phyloP scores from a whole-genome alignment of 2,113 vertebrate genomes.

The Hypocryptadius cinnamomeus region DNA sequence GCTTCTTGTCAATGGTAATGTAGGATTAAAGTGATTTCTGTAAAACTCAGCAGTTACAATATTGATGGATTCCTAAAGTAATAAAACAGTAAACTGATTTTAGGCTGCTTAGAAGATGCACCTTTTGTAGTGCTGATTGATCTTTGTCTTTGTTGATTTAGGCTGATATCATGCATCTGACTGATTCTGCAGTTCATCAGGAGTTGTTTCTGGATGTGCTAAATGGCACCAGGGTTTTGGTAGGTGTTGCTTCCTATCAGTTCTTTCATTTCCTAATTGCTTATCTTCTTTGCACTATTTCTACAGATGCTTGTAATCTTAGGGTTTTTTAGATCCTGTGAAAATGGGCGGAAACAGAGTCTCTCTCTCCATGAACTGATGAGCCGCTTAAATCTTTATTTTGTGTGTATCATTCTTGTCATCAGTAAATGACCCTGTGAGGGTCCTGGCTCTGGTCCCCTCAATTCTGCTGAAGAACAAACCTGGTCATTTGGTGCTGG shows the following conservation, averaged over 20 bases:
- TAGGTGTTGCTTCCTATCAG: slow-evolving; percentile 60
- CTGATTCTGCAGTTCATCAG: slow-evolving; percentile 73
- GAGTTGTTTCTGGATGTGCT: slow-evolving; percentile 92
- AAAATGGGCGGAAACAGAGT: neutral
- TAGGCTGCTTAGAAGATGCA: neutral
- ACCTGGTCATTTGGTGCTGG: neutral
- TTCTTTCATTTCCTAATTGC: neutral
- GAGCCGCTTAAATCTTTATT: neutral
- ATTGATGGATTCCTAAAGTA: neutral
- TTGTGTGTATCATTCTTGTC: neutral
- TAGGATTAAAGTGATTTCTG: neutral
- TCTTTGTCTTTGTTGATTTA: slow-evolving; percentile 31
- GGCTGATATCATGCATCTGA: slow-evolving; percentile 89
- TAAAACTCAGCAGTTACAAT: neutral
- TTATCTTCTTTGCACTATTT: neutral
- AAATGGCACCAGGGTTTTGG: slow-evolving; percentile 83
- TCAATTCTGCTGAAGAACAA: neutral
- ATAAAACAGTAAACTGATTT: neutral
- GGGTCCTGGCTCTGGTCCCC: neutral
- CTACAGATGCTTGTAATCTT: neutral
- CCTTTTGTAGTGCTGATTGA: neutral
- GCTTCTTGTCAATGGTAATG: neutral
- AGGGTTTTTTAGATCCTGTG: neutral
- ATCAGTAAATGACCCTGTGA: neutral
- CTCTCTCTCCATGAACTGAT: neutral